Evolutionary conservation across 2,113 vertebrate species (phyloP).

Genomic region (Pseudopodoces humilis): DNA sequence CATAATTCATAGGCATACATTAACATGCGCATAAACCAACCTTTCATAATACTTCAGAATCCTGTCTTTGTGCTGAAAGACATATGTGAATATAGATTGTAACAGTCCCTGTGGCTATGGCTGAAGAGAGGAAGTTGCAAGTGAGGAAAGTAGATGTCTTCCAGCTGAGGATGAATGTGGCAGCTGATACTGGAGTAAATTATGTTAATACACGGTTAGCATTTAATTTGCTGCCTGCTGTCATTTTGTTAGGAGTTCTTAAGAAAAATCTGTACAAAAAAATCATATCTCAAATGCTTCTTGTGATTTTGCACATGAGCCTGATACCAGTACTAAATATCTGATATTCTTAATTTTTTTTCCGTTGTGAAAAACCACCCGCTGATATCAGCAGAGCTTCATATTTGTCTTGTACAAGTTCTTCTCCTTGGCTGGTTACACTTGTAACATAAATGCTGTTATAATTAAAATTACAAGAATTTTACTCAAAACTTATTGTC

Average conservation of each 20-base stretch:
- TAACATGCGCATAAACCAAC: neutral
- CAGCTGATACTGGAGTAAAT: neutral
- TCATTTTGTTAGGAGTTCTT: neutral
- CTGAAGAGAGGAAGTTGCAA: neutral
- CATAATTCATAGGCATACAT: neutral
- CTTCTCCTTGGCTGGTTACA: neutral
- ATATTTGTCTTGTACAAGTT: neutral
- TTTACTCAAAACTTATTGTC: neutral
- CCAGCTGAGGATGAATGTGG: neutral
- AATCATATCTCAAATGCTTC: neutral
- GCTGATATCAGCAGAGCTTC: neutral
- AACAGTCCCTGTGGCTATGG: neutral
- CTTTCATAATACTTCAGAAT: slow-evolving; percentile 5
- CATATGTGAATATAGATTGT: neutral
- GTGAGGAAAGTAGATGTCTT: slow-evolving; percentile 8
- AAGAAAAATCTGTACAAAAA: neutral
- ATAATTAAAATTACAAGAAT: neutral
- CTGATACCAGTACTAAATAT: neutral
- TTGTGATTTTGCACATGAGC: neutral
- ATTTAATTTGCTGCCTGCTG: neutral
- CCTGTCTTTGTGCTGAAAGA: slow-evolving; percentile 14
- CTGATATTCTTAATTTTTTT: neutral
- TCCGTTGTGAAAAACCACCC: neutral
- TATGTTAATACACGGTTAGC: neutral
- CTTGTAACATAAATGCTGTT: neutral